Base-by-base conservation (phyloP, 2,113 vertebrate species). In the Oreochromis niloticus region DNA sequence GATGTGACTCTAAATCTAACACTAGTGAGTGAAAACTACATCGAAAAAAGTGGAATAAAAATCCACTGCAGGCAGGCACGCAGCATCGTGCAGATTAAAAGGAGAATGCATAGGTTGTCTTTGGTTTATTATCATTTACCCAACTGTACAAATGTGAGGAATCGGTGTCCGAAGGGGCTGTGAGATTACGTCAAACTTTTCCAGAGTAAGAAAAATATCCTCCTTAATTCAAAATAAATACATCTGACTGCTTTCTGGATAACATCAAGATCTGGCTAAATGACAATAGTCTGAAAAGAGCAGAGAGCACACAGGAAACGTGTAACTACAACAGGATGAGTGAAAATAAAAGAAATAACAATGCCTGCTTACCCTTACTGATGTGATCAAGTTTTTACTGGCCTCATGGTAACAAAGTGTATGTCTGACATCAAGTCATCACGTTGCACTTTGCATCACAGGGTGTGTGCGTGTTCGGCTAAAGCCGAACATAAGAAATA, bases 151-250 rank as follows among this genome's bases (percentile, higher is more conserved):
- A 79, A 59, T 81, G 36, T 5, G n/a, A 81, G 52, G 3, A 82
- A 43, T 84, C 14, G 3, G 39, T 16, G 34, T 9, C 71, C 32
- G 24, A 19, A 9, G 32, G 24, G 19, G 85, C 36, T 36, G 14
- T 19, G 39, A 73, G 55, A 79, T 55, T 81, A 63, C 27, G 2
- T 71, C 16, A n/a, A 91, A 91, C 82, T 81, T 85, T 7, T 56
- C 41, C 80, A 63, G n/a, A 83, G 41, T n/a, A 66, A 63, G 52
- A 87, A 75, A 89, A 83, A 56, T 84, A 52, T 12, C 14, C 6
- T 50, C 13, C 52, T 59, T 92, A 81, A 94, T 91, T 87, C 84
- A 88, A 93, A 91, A 88, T 89, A 95, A 95, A 91, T 89, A 94
- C 85, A 91, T 84, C 52, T 36, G 61, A 52, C 50, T 68, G 66